These are phyloP conservation scores for Malurus elegans DNA, from an alignment of 2,113 vertebrate genomes.

Conservation along the genomic window DNA sequence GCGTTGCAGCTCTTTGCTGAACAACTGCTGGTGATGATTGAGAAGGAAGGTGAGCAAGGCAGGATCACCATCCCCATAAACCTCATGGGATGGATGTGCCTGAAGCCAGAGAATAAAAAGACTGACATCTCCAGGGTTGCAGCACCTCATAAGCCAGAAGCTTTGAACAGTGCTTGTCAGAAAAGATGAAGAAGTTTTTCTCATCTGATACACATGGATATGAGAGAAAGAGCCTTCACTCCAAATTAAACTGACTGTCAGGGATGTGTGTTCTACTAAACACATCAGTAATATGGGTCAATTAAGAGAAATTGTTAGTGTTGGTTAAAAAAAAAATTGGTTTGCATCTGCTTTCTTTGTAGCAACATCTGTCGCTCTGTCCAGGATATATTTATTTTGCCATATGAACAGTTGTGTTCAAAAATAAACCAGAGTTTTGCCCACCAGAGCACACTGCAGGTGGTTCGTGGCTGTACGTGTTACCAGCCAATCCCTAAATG, in stretches of 20 bases:
- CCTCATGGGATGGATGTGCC: background rate
- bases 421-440: background rate
- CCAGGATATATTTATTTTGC: background rate
- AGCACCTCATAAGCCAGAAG: background rate
- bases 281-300: background rate
- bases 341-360: background rate
- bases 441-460: background rate
- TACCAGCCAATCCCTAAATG: background rate
- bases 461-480: background rate
- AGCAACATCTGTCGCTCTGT: background rate
- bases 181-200: background rate
- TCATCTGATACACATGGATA: background rate
- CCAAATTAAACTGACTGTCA: background rate
- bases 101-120: background rate
- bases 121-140: background rate
- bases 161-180: accelerated
- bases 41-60: background rate
- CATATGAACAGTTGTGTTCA: background rate
- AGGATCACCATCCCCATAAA: background rate
- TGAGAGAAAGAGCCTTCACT: background rate
- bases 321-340: background rate
- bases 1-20: background rate
- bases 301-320: background rate
- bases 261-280: background rate
- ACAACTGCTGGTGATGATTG: accelerated